Evolutionary conservation across 2,888 invertebrate genomes (phyloP), one percentile per base, ranked within the genome.

Genomic region (Digitonthophagus gazella): DNA sequence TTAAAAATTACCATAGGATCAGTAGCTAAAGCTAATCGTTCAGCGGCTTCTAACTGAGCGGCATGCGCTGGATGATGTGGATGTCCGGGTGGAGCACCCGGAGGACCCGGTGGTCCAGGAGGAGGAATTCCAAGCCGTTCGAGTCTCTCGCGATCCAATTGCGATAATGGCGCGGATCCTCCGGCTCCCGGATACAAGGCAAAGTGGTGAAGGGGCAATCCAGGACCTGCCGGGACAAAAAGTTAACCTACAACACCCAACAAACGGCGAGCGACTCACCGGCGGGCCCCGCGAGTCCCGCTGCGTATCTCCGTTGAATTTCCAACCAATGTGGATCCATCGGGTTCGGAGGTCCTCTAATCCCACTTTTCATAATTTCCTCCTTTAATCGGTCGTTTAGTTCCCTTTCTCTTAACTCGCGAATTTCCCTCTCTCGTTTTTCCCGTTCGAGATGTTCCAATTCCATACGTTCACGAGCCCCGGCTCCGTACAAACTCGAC

Each of bases 381-480:
- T 96, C 96, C 84, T 96, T 95, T 73, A 96, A 86, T 73, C 95
- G 86, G 78, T 94, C 94, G 79, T 91, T 91, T 73, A 94, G 85
- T 80, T 95, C 95, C 74, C 93, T 84, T 80, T 93, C 93, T 15
- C 92, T 84, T 65, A 93, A 83, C 78, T 94, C 94, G n/a, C 92
- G 84, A 73, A 93, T 92, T 80, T 93, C 93, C 68, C 92, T 82
- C 79, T 92, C 92, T 69, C 92, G 83, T 77, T 90, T 88, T 80
- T 91, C 91, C 65, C 91, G 80, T 75, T 91, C 91, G 19, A 91
- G 82, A 75, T 91, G 89, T 76, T 91, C 91, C 57, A 89, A 80
- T 76, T 89, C 89, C 58, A 89, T 81, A 3, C 88, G 80, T 77
- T 89, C 87, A 58, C 88, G 79, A 3, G 88, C 88, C 1, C 76